Evolutionary conservation across 2,113 vertebrate species (phyloP).

Genomic region (Podarcis raffonei): DNA sequence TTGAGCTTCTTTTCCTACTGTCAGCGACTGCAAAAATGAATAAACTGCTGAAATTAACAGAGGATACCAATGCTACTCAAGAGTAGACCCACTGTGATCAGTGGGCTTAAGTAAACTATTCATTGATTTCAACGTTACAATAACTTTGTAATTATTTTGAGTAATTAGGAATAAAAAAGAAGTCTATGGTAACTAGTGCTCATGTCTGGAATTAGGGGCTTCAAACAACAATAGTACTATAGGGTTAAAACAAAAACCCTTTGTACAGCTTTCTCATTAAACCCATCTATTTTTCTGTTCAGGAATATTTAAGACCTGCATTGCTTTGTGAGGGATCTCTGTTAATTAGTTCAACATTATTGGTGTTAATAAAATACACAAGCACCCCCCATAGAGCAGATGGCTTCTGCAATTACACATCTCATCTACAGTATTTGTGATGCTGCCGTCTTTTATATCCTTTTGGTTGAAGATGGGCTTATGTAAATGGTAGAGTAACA

Average conservation of each 20-base stretch:
- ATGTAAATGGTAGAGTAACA: constrained; percentile 11
- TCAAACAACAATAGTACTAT: neutral
- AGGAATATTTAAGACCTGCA: constrained; percentile 14
- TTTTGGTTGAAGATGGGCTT: constrained; percentile 44
- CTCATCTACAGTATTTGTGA: constrained; percentile 22
- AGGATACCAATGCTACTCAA: neutral
- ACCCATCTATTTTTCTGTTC: constrained; percentile 7
- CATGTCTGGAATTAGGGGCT: neutral
- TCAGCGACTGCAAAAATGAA: no score
- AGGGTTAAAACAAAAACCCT: neutral
- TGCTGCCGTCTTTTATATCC: constrained; percentile 22
- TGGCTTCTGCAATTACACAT: constrained; percentile 46
- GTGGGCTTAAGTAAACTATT: neutral
- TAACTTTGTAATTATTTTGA: neutral
- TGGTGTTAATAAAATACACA: constrained; percentile 49
- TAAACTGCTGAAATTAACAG: no score
- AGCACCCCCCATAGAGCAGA: constrained; percentile 57
- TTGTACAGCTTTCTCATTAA: constrained; percentile 32
- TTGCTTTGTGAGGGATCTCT: neutral
- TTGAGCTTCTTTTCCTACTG: neutral
- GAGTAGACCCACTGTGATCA: constrained; percentile 64
- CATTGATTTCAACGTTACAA: no score
- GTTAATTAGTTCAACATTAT: constrained; percentile 42
- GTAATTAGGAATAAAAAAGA: neutral
- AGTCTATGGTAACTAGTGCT: neutral